Base-by-base conservation (phyloP, 2,113 vertebrate species). In the Chauna torquata region DNA sequence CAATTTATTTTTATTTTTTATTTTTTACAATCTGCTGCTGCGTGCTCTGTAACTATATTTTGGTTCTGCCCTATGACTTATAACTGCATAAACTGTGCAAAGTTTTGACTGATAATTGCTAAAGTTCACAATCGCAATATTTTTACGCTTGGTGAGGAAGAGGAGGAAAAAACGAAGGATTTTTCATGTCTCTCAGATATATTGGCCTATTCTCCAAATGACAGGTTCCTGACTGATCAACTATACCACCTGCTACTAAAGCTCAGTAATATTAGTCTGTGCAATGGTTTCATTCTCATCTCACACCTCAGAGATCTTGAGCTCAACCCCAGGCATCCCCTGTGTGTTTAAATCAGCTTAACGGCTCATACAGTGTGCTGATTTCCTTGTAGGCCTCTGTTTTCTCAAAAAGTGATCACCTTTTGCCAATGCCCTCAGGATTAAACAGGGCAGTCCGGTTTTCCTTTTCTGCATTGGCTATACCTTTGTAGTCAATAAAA, bases 401-500 rank as follows among this genome's bases (percentile, higher is more conserved):
- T 98, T 99, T 98, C 98, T 99, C 98, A 99, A 99, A 99, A 99
- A 99, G 98, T 99, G 99, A 99, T 99, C 99, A 99, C 99, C 99
- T 99, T 99, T 99, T 98, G 98, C 98, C 98, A 98, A 98, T 99
- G 99, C 99, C 99, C 98, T 97, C 96, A 98, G 99, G 99, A 99
- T 99, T 99, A 99, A 99, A 99, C 98, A 99, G 98, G 98, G 98
- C 99, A 99, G 98, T 97, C 98, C 90, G 96, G 98, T 98, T 98
- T 98, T 98, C 98, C 98, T 98, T 98, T 98, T 98, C 98, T 97
- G 98, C 98, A 98, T 98, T 98, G 98, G 97, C 98, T 98, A 97
- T 99, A 98, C 98, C 99, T 99, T 99, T 99, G 99, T 99, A 99
- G 98, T 99, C 99, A 99, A 99, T 99, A 99, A 99, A 99, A 99